A percentile compares a stretch with the other conserved stretches of the same genome.
These are phyloP conservation scores for Anolis sagrei DNA, from an alignment of 2,113 vertebrate genomes.

Conservation along the genomic window DNA sequence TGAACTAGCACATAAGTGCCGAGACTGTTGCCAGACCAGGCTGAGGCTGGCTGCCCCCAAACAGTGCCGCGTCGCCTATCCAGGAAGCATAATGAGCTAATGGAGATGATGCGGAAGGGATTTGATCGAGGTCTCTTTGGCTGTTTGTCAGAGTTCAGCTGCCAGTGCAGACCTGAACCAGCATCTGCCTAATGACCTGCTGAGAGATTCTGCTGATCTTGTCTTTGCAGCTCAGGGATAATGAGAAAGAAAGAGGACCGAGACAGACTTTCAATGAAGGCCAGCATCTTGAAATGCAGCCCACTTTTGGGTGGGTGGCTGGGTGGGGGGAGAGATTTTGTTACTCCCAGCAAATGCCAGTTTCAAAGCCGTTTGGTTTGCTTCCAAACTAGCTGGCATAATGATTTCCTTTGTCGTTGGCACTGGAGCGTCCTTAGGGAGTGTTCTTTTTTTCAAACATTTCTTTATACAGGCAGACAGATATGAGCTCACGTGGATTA, in stretches of 20 bases:
- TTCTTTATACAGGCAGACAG: neutral
- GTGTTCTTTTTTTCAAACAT: neutral
- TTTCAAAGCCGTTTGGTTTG: neutral
- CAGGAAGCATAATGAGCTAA: slow-evolving; percentile 49
- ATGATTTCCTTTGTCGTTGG: slow-evolving; percentile 4
- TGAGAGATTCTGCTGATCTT: slow-evolving; percentile 35
- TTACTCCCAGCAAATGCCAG: neutral
- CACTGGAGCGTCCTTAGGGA: neutral
- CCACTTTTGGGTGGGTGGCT: neutral
- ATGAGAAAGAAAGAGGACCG: slow-evolving; percentile 43
- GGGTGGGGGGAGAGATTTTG: neutral
- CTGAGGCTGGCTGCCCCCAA: neutral
- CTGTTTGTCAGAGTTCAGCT: slow-evolving; percentile 59
- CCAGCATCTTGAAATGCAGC: neutral
- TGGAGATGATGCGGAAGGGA: slow-evolving; percentile 57
- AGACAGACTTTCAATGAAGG: neutral
- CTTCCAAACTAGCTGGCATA: neutral
- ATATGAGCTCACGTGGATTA: neutral
- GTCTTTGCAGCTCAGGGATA: slow-evolving; percentile 38
- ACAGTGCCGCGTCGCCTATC: neutral
- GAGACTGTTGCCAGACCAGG: neutral
- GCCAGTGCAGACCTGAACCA: slow-evolving; percentile 43
- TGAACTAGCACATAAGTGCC: too few species aligned
- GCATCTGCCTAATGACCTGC: slow-evolving; percentile 64
- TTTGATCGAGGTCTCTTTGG: slow-evolving; percentile 53